These are phyloP conservation scores for Hyles euphorbiae DNA, from an alignment of 1,140 invertebrate species.

Conservation along the genomic window DNA sequence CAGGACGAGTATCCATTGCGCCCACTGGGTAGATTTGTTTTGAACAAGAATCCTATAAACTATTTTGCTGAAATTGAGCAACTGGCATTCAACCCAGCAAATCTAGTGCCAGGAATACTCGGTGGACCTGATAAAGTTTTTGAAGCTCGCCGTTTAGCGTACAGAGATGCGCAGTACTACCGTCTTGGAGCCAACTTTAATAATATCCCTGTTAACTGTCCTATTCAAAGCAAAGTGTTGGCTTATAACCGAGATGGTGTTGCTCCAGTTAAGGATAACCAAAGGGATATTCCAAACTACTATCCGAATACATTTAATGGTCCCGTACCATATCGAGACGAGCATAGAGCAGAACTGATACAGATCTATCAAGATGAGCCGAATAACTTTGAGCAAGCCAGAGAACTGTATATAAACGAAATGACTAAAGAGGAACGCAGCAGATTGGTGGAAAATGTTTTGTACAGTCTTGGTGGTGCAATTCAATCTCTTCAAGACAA, in stretches of 20 bases:
- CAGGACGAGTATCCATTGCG: slow-evolving; percentile 88
- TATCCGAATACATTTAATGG: slow-evolving; percentile 68
- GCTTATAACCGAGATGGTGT: slow-evolving; percentile 93
- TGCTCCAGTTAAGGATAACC: slow-evolving; percentile 77
- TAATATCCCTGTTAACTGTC: slow-evolving; percentile 92
- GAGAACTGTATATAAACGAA: slow-evolving; percentile 85
- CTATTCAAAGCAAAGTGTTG: slow-evolving; percentile 76
- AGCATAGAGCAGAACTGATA: slow-evolving; percentile 54
- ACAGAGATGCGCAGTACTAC: slow-evolving; percentile 91
- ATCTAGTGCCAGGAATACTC: slow-evolving; percentile 89
- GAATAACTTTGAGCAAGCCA: slow-evolving; percentile 90
- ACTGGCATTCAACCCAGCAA: slow-evolving; percentile 87
- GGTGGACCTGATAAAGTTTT: slow-evolving; percentile 91
- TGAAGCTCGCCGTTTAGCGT: slow-evolving; percentile 90
- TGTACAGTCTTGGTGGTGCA: slow-evolving; percentile 16
- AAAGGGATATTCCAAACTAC: slow-evolving; percentile 90
- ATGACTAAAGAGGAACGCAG: slow-evolving; percentile 81
- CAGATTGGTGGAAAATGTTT: slow-evolving; percentile 85
- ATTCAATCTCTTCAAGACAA: slow-evolving; percentile 10
- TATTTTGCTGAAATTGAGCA: slow-evolving; percentile 93
- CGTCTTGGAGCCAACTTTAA: slow-evolving; percentile 89
- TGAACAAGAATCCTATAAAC: slow-evolving; percentile 88
- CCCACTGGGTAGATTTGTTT: slow-evolving; percentile 86
- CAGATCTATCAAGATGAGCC: slow-evolving; percentile 73
- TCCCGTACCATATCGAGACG: slow-evolving; percentile 75